Conservation (phyloP, 1,140 invertebrate species). For the Euura lappo region DNA sequence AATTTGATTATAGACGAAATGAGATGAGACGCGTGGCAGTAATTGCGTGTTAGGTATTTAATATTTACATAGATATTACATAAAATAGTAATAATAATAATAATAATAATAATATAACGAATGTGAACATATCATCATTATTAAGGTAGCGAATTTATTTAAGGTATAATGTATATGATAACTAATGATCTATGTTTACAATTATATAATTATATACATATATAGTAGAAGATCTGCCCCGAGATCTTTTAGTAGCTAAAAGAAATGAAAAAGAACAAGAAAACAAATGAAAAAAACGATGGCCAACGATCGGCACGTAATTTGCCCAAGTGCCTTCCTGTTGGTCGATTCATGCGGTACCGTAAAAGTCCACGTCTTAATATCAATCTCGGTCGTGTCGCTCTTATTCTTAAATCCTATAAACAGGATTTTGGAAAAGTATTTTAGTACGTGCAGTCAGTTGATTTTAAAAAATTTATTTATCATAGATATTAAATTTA, state of each 20-base stretch:
- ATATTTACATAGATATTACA: slow-evolving; percentile 12
- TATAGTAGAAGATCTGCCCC: slow-evolving; percentile 42
- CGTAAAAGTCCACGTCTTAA: slow-evolving; percentile 34
- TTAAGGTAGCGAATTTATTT: slow-evolving; percentile 27
- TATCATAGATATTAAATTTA: no score
- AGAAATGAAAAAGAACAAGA: no score
- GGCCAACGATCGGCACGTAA: slow-evolving; percentile 57
- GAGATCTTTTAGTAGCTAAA: slow-evolving; percentile 35
- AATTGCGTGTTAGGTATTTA: no score
- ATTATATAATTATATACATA: no score
- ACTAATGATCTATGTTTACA: slow-evolving; percentile 29
- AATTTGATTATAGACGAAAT: no score
- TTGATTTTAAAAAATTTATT: no score
- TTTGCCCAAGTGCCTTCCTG: slow-evolving; percentile 60
- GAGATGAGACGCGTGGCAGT: no score
- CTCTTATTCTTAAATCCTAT: background rate
- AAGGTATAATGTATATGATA: slow-evolving; percentile 32
- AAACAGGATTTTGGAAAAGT: background rate
- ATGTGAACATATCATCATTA: slow-evolving; percentile 57
- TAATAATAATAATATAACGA: slow-evolving; percentile 40
- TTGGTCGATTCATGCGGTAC: slow-evolving; percentile 53
- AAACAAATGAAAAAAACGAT: slow-evolving; percentile 29
- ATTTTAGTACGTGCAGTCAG: no score
- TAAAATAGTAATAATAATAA: slow-evolving; percentile 33
- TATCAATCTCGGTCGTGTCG: slow-evolving; percentile 1